These are phyloP conservation scores for Laticauda laticaudata DNA, from an alignment of 2,113 vertebrate genomes.

Conservation along the genomic window DNA sequence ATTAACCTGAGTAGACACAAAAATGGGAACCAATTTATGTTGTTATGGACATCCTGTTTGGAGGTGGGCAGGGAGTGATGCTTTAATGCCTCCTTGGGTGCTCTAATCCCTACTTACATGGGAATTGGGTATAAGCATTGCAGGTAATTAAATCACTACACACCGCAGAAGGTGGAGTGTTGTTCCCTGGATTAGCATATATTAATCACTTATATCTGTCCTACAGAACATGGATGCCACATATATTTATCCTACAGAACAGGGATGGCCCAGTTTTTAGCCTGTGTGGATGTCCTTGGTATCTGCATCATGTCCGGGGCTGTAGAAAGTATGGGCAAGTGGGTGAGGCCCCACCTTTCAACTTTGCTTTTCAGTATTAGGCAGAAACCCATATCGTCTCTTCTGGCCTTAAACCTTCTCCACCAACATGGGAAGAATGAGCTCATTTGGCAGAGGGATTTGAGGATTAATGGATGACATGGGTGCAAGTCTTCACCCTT, in stretches of 20 bases:
- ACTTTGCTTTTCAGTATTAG: not conserved
- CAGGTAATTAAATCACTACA: not conserved
- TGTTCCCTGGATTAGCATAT: not conserved
- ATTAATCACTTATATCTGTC: not conserved
- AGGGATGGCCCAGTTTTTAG: not conserved
- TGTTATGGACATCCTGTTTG: not conserved
- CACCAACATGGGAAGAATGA: not conserved
- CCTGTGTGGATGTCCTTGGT: not conserved
- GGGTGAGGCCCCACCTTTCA: not conserved
- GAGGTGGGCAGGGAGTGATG: not conserved
- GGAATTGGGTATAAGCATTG: not conserved
- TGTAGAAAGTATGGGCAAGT: not conserved
- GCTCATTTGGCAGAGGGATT: not conserved
- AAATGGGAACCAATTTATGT: slow-evolving; percentile 17
- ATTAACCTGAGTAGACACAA: slow-evolving; percentile 51
- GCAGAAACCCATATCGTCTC: not conserved
- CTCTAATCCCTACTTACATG: not conserved
- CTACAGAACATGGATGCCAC: not conserved
- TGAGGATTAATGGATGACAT: not conserved
- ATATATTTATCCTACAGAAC: not conserved
- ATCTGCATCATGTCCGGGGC: not conserved
- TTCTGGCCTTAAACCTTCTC: not conserved
- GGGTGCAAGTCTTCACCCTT: not conserved
- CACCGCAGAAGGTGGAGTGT: not conserved
- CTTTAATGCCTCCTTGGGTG: not conserved